Conservation (phyloP, 64 coral and sea anemone genomes). For the Astreopora myriophthalma region DNA sequence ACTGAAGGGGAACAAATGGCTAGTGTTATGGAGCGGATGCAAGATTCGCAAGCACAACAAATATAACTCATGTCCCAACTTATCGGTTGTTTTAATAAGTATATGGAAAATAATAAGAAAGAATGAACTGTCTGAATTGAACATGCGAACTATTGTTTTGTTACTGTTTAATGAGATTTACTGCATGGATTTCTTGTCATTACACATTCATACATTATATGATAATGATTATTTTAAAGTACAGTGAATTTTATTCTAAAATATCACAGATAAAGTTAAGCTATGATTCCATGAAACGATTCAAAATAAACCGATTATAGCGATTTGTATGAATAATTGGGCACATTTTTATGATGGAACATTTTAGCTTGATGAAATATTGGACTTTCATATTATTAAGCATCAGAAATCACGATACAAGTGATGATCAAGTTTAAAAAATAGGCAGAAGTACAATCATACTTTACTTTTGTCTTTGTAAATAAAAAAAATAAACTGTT, state of each 20-base stretch:
- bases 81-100: neutral
- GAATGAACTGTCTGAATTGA: neutral
- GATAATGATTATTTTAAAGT: neutral
- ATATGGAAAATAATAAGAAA: slow-evolving; percentile 21
- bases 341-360: neutral
- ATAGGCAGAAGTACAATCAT: neutral
- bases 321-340: neutral
- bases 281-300: neutral
- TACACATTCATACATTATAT: neutral
- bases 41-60: slow-evolving; percentile 13
- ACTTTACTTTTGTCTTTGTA: neutral
- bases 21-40: slow-evolving; percentile 14
- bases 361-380: neutral
- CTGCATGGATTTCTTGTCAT: neutral
- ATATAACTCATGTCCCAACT: slow-evolving; percentile 31
- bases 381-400: neutral
- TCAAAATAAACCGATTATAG: neutral
- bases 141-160: neutral
- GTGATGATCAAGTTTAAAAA: neutral
- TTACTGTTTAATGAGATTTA: neutral
- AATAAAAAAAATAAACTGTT: neutral
- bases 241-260: neutral
- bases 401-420: neutral
- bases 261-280: neutral
- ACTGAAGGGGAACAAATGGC: slow-evolving; percentile 5